Conservation (phyloP, 2,888 invertebrate species). For the Cheilosia vulpina region DNA sequence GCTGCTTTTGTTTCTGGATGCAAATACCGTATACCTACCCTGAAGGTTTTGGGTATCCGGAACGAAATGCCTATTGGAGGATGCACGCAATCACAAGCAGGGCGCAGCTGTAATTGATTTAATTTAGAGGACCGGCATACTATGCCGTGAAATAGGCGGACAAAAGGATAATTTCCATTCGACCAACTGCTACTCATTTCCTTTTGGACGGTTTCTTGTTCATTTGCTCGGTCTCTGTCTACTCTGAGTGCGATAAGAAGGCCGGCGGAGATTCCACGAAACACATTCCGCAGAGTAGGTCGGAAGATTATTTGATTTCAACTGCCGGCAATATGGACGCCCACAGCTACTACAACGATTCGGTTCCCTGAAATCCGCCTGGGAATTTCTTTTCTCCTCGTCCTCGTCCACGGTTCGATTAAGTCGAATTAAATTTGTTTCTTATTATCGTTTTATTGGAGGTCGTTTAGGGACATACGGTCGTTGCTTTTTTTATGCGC, state of each 20-base stretch:
- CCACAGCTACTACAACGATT: slow-evolving; percentile 43
- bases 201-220: slow-evolving; percentile 7
- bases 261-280: slow-evolving; percentile 29
- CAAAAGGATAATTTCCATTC: slow-evolving; percentile 65
- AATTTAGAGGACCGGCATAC: slow-evolving; percentile 33
- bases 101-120: slow-evolving; percentile 67
- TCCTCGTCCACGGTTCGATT: slow-evolving; percentile 28
- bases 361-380: slow-evolving; percentile 12
- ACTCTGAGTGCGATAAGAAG: slow-evolving; percentile 1
- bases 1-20: slow-evolving; percentile 43
- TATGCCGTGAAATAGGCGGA: slow-evolving; percentile 67
- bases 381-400: slow-evolving; percentile 18
- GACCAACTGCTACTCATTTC: slow-evolving; percentile 67
- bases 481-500: slow-evolving; percentile 20
- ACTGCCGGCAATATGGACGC: slow-evolving; percentile 58
- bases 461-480: slow-evolving; percentile 47
- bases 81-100: slow-evolving; percentile 50
- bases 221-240: neutral
- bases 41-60: slow-evolving; percentile 42
- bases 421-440: slow-evolving; percentile 69
- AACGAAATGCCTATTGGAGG: slow-evolving; percentile 61
- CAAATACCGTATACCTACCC: slow-evolving; percentile 46
- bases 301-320: slow-evolving; percentile 49
- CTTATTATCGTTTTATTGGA: slow-evolving; percentile 71
- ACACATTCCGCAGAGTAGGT: slow-evolving; percentile 36